Evolutionary conservation across 2,113 vertebrate genomes (phyloP).

Genomic region (Bubo scandiacus): DNA sequence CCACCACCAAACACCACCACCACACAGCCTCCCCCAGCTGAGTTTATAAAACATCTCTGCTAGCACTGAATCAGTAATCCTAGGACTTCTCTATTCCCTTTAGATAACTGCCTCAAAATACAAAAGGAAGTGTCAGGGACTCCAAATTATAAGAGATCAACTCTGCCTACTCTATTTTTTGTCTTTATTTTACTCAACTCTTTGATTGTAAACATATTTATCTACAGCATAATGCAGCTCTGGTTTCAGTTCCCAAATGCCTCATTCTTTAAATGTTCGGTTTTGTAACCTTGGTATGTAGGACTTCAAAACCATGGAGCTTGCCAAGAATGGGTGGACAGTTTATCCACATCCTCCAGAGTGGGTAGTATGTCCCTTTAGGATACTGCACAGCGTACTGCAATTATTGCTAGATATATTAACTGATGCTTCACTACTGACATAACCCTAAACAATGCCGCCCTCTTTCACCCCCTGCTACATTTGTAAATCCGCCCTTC

Average conservation of each 20-base stretch:
- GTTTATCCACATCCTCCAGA: neutral
- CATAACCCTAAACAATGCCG: neutral
- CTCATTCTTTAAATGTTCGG: neutral
- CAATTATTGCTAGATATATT: constrained; percentile 8
- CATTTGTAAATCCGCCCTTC: neutral
- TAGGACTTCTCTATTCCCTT: neutral
- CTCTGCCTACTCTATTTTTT: neutral
- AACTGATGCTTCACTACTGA: neutral
- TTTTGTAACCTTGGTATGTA: neutral
- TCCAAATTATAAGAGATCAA: neutral
- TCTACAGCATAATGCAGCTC: neutral
- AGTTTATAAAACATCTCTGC: neutral
- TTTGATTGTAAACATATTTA: neutral
- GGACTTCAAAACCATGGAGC: neutral
- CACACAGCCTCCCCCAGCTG: neutral
- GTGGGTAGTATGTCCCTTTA: neutral
- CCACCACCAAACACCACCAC: neutral
- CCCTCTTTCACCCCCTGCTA: neutral
- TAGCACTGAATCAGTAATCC: neutral
- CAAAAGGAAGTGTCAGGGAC: neutral
- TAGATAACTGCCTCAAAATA: neutral
- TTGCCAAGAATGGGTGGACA: constrained; percentile 32
- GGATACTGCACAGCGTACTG: neutral
- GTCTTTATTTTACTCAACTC: neutral
- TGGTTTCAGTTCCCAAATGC: constrained; percentile 30